A percentile compares a stretch with the other conserved stretches of the same genome.
phyloP scores from a whole-genome alignment of 2,888 invertebrate genomes.

The Latrodectus hesperus region DNA sequence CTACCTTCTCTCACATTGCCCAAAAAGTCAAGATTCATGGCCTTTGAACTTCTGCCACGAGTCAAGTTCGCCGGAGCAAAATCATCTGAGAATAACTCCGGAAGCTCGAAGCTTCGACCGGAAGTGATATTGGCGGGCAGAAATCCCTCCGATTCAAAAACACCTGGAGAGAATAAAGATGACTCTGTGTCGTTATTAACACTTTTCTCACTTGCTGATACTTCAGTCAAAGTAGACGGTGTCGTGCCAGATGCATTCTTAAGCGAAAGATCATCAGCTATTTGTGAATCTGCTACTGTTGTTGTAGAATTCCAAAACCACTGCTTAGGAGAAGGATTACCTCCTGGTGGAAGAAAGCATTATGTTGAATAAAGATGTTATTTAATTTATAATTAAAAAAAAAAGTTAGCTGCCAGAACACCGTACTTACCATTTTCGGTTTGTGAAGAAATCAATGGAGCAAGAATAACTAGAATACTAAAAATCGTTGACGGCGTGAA shows the following conservation, averaged over 20 bases:
- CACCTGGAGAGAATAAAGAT: constrained; percentile 16
- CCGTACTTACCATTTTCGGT: constrained; percentile 17
- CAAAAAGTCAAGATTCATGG: constrained; percentile 40
- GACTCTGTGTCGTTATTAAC: constrained; percentile 19
- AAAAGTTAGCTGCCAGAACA: too few species aligned
- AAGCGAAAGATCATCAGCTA: constrained; percentile 12
- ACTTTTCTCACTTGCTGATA: background rate
- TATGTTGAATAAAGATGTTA: too few species aligned
- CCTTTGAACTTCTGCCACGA: constrained; percentile 59
- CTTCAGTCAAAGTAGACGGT: background rate
- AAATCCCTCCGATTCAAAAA: constrained; percentile 14
- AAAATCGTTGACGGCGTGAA: background rate
- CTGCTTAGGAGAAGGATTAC: background rate
- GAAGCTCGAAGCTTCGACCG: constrained; percentile 27
- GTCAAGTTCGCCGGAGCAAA: constrained; percentile 56
- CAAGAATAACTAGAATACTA: constrained; percentile 2
- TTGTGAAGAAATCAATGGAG: background rate
- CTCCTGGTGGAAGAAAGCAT: too few species aligned
- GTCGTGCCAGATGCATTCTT: constrained; percentile 13
- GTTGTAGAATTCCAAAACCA: constrained; percentile 66
- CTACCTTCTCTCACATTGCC: constrained; percentile 62
- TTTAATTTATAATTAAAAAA: background rate
- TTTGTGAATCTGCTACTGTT: constrained; percentile 20
- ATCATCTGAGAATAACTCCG: constrained; percentile 50
- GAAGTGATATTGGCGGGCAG: constrained; percentile 34